phyloP scores from a whole-genome alignment of 1,140 invertebrate species.

The Pseudomyrmex flavicornis region DNA sequence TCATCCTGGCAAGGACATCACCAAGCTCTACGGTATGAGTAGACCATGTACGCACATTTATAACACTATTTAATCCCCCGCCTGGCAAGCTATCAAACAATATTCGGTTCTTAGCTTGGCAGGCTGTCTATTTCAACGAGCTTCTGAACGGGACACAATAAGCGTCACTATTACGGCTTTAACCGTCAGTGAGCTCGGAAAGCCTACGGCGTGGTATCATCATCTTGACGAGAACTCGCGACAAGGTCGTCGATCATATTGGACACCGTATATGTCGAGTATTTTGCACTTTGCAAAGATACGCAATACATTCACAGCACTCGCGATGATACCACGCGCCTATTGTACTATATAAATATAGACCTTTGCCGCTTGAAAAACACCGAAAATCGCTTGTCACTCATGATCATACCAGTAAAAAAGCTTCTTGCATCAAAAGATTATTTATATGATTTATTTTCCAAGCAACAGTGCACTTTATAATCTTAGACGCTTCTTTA shows the following conservation, averaged over 20 bases:
- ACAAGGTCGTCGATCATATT: slow-evolving; percentile 6
- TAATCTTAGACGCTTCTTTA: slow-evolving; percentile 40
- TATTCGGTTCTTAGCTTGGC: slow-evolving; percentile 57
- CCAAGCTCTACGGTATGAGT: slow-evolving; percentile 90
- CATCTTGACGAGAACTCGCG: not conserved
- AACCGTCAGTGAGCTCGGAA: slow-evolving; percentile 56
- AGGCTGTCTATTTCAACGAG: slow-evolving; percentile 62
- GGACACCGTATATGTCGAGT: slow-evolving; percentile 6
- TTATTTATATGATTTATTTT: slow-evolving; percentile 33
- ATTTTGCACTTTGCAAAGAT: slow-evolving; percentile 25
- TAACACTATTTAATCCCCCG: slow-evolving; percentile 45
- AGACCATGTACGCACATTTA: slow-evolving; percentile 60
- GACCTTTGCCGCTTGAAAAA: slow-evolving; percentile 33
- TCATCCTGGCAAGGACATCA: slow-evolving; percentile 93
- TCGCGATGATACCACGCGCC: slow-evolving; percentile 47
- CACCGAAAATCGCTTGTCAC: slow-evolving; percentile 55
- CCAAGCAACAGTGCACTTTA: slow-evolving; percentile 42
- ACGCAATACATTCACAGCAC: slow-evolving; percentile 25
- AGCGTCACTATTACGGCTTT: slow-evolving; percentile 37
- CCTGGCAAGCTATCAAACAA: slow-evolving; percentile 61
- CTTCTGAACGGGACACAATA: slow-evolving; percentile 51
- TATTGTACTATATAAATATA: slow-evolving; percentile 45
- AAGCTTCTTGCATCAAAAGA: slow-evolving; percentile 48
- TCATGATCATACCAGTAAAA: slow-evolving; percentile 11
- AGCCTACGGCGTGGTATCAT: slow-evolving; percentile 47